Conservation (phyloP, 2,888 invertebrate species). For the Polyploca ridens region DNA sequence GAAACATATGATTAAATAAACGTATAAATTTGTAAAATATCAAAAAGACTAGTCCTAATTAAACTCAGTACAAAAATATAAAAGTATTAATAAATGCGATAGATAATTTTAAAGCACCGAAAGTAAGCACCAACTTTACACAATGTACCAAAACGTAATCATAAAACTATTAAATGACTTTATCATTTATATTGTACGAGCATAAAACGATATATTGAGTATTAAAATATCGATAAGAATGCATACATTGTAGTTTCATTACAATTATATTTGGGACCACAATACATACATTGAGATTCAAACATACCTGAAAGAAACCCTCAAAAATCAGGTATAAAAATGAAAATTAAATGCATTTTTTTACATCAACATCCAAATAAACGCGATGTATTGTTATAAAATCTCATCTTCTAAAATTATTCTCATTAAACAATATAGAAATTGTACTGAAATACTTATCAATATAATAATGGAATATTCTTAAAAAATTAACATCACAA, state of each 20-base stretch:
- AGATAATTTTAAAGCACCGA: slow-evolving; percentile 1
- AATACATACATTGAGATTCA: no score
- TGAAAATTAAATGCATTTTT: neutral
- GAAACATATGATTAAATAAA: slow-evolving; percentile 13
- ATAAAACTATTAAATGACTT: slow-evolving; percentile 13
- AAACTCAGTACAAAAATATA: neutral
- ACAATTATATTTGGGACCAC: neutral
- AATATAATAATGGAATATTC: slow-evolving; percentile 1
- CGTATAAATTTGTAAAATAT: neutral
- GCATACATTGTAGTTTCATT: neutral
- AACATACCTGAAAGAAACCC: neutral
- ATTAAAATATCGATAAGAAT: neutral
- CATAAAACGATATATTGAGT: neutral
- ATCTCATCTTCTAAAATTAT: neutral
- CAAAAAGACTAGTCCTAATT: neutral
- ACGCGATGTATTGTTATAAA: neutral
- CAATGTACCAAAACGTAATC: neutral
- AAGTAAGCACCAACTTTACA: neutral
- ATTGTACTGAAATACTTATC: neutral
- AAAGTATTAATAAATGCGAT: slow-evolving; percentile 6
- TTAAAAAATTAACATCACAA: slow-evolving; percentile 33
- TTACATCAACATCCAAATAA: neutral
- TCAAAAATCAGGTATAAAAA: neutral
- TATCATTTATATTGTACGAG: neutral
- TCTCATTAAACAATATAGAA: neutral